Evolutionary conservation across 2,797 vertebrate species (phyloP).

Genomic region (Diglossa cyanea): DNA sequence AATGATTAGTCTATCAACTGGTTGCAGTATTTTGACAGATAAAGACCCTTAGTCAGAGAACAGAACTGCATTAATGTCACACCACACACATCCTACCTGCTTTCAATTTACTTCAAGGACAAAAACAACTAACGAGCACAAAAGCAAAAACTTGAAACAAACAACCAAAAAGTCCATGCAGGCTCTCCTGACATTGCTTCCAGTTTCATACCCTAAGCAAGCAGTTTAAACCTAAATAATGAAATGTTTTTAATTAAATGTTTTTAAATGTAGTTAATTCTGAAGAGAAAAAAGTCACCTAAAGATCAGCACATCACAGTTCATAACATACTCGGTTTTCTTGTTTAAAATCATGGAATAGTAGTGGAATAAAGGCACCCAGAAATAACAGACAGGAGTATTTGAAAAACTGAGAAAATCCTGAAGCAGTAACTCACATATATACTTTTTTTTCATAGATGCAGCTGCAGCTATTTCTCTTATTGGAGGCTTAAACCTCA

Average conservation of each 20-base stretch:
- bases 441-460: background rate
- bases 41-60: background rate
- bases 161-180: background rate
- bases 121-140: background rate
- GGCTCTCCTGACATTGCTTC: background rate
- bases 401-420: background rate
- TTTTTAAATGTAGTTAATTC: background rate
- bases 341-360: background rate
- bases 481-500: background rate
- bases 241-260: background rate
- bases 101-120: background rate
- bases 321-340: background rate
- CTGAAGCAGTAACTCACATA: background rate
- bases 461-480: background rate
- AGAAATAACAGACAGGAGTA: background rate
- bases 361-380: background rate
- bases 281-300: background rate
- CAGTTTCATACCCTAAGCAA: background rate
- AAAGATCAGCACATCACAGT: background rate
- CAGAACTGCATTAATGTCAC: background rate
- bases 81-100: background rate
- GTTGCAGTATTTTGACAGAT: background rate
- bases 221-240: background rate
- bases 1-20: background rate
- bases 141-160: background rate